These are phyloP conservation scores for Eucera pruinosa DNA, from an alignment of 2,888 invertebrate genomes.

Conservation along the genomic window DNA sequence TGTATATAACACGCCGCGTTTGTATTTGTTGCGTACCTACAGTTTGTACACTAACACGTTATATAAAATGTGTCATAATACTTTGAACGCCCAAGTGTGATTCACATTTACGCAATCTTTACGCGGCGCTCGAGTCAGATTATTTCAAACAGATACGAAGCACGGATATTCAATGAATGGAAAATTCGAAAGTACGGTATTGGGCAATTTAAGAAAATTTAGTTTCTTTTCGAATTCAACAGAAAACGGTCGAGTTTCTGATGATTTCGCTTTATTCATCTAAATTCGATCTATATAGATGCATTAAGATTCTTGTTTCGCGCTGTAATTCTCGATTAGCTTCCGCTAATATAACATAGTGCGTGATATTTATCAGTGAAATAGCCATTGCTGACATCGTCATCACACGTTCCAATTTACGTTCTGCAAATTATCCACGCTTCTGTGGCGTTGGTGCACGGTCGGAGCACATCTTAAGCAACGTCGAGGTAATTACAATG, in stretches of 20 bases:
- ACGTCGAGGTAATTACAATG: conserved; percentile 23
- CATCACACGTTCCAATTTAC: conserved; percentile 59
- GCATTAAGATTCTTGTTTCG: too few relatives aligned
- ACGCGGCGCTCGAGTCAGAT: conserved; percentile 42
- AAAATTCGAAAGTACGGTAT: conserved; percentile 49
- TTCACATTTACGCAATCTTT: conserved; percentile 63
- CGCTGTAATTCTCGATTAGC: too few relatives aligned
- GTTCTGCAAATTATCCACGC: conserved; percentile 46
- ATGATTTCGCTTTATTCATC: too few relatives aligned
- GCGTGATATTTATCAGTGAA: conserved; percentile 46
- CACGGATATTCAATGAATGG: conserved; percentile 47
- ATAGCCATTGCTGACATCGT: conserved; percentile 39
- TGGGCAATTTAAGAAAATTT: conserved; percentile 26
- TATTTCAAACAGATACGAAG: conserved; percentile 45
- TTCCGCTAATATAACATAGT: too few relatives aligned
- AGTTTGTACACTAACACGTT: conserved; percentile 39
- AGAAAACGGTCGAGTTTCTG: too few relatives aligned
- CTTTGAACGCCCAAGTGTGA: conserved; percentile 45
- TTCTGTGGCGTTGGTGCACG: conserved; percentile 12
- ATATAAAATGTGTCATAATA: conserved; percentile 63
- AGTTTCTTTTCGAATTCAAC: conserved; percentile 7
- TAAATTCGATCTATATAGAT: too few relatives aligned
- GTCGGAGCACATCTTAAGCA: conserved; percentile 18
- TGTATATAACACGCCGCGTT: background rate
- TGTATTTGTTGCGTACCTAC: conserved; percentile 19